Base-by-base conservation (phyloP, 2,113 vertebrate genomes). In the Acrocephalus kingi region DNA sequence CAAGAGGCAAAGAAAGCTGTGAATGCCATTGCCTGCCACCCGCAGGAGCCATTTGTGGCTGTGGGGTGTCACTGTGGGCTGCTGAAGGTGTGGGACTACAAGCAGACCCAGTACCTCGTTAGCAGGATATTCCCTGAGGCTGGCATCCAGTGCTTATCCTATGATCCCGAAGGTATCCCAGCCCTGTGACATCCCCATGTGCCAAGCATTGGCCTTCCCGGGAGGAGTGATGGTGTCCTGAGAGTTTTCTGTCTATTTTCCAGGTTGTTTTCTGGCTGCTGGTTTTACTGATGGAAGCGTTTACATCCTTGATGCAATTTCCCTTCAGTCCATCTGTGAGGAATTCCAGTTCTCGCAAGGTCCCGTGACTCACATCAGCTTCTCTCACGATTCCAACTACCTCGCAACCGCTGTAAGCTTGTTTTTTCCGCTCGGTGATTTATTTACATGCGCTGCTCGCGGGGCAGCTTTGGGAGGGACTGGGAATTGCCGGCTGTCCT, bases 381-480 rank as follows among this genome's bases (percentile, higher is more conserved):
- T 99, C 98, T 99, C 99, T 7, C 97, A 98, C 3, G 96, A 99
- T 94, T 99, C 99, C 1, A 87, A 97, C 58, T 99, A 98, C 90
- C 97, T 99, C 31, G 99, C 99, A 5, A 99, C 99, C 1, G 99
- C 99, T 8, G 99, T 99, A 83, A 98, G 99, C 94, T 80, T 55
- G 49, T 20, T 80, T 69, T 61, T 28, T 48, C 79, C 85, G 80
- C 67, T 69, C 0, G 2, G 41, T 24, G 35, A 48, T 54, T 71
- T 45, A 56, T 54, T 71, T 45, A 56, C 13, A 2, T 0, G 20
- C 0, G 0, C 55, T 30, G 82, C 41, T 84, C 18, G 0, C 2
- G 39, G 59, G 1, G 48, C 51, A 21, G 68, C 39, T 85, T 41
- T 52, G 1, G 3, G 78, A 73, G 88, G 87, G 41, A 15, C 37